Evolutionary conservation across 2,113 vertebrate genomes (phyloP).

Genomic region (Tichodroma muraria): DNA sequence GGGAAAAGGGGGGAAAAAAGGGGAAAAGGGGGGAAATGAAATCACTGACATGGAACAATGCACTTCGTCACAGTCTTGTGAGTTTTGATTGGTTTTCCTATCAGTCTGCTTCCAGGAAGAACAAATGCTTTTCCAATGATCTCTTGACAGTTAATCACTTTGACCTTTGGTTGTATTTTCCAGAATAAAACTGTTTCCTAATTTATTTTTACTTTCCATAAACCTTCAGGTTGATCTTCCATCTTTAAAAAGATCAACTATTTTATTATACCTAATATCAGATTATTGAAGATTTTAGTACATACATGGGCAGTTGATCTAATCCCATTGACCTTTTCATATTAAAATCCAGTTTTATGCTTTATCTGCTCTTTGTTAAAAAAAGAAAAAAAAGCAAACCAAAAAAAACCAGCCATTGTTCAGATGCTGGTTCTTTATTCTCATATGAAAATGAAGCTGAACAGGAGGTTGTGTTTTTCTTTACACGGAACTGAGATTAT

Average conservation of each 20-base stretch:
- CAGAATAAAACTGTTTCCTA: not conserved
- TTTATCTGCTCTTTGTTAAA: not conserved
- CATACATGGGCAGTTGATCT: constrained; percentile 1
- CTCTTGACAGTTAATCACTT: not conserved
- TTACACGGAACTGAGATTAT: not conserved
- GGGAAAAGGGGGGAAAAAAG: too few relatives aligned
- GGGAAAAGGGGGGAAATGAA: not conserved
- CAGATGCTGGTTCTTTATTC: not conserved
- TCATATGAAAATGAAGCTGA: not conserved
- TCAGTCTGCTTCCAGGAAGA: not conserved
- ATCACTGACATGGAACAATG: not conserved
- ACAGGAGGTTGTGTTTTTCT: not conserved
- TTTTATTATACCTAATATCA: constrained; percentile 38
- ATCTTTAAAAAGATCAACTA: constrained; percentile 51
- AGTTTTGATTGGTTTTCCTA: not conserved
- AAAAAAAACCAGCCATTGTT: not conserved
- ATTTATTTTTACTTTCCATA: constrained; percentile 39
- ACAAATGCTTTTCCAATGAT: not conserved
- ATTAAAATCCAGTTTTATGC: constrained; percentile 45
- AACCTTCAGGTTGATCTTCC: not conserved
- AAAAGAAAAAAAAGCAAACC: too few relatives aligned
- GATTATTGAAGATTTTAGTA: constrained; percentile 45
- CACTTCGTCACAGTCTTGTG: not conserved
- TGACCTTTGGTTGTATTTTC: not conserved
- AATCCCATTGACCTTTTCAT: constrained; percentile 52